Evolutionary conservation across 2,113 vertebrate genomes (phyloP), one percentile per base, ranked within the genome.

Genomic region (Vanacampus margaritifer): DNA sequence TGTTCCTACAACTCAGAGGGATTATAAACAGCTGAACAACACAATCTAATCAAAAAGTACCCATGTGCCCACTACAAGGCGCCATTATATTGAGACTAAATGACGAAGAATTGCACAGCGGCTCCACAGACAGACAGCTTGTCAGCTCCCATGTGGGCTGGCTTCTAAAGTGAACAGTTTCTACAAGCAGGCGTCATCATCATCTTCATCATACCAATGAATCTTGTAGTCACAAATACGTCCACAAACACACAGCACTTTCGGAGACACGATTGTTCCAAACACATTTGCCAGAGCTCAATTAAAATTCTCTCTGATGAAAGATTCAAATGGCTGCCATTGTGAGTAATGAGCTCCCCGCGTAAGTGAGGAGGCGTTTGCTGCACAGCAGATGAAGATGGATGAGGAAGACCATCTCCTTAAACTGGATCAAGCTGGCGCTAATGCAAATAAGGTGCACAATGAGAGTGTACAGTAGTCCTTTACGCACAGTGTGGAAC

Each of bases 351-450:
- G 87, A 85, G 82, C 76, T 85, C 75, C 2, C 80, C 75, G 85
- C 84, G 77, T 86, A 86, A 89, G 89, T 88, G 85, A 79, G 79
- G 86, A 89, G 84, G 87, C 85, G 83, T 90, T 89, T 82, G 84
- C 84, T 72, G 83, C 82, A 56, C 84, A 69, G 79, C 74, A 82
- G 83, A 88, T 89, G 81, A 87, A 90, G 89, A 88, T 72, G 81
- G 81, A 90, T 89, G 87, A 88, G 79, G 50, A 79, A 70, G 68
- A 73, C 70, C 57, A 60, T 75, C 70, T 79, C 79, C 64, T 81
- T 65, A 80, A 77, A 82, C 72, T 78, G 71, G 80, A 78, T 68
- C 68, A 71, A 68, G 69, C 72, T 80, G 79, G 72, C 76, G 74
- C 68, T 80, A 84, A 88, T 83, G 81, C 69, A 85, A 85, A 89